Evolutionary conservation across 2,113 vertebrate genomes (phyloP), one percentile per base, ranked within the genome.

Genomic region (Burhinus bistriatus): DNA sequence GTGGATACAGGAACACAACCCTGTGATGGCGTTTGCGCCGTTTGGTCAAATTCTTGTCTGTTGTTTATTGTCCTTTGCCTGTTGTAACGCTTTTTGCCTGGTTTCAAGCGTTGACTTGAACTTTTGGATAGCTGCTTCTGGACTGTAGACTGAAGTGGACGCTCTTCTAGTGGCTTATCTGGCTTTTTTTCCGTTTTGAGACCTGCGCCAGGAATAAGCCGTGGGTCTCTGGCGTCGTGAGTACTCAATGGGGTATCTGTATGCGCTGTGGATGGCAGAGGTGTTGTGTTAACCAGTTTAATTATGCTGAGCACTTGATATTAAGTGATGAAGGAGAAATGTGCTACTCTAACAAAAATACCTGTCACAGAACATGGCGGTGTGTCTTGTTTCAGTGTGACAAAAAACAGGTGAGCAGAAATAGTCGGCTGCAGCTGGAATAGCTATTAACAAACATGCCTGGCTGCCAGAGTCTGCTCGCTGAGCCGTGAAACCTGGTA

Each of bases 211-310:
- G 89, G 71, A 75, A 6, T 19, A 11, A 78, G 38, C 77, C 12
- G 0, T 5, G 8, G 45, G 11, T 65, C 58, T 29, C 8, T 0
- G 1, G 19, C 14, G 54, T 22, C 7, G 0, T 6, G 27, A 44
- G 58, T 5, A 51, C 68, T 23, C 73, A 72, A 17, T 4, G 57
- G 52, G 34, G 13, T 30, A 2, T 22, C 36, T 36, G 59, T 9
- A 23, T 8, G 27, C 2, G 32, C 70, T 45, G 76, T 45, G 76
- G 10, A 16, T 57, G 51, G 84, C 57, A 27, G 80, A 51, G 66
- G 38, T 36, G 52, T 11, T 52, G 45, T 36, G 38, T 42, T 58
- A 36, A 61, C 55, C 62, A 8, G 8, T 47, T 75, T 52, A 69
- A 49, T 91, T 85, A 65, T 5, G 11, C 45, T 15, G 21, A 93